phyloP scores from a whole-genome alignment of 2,888 invertebrate genomes.

The Lottia scabra region DNA sequence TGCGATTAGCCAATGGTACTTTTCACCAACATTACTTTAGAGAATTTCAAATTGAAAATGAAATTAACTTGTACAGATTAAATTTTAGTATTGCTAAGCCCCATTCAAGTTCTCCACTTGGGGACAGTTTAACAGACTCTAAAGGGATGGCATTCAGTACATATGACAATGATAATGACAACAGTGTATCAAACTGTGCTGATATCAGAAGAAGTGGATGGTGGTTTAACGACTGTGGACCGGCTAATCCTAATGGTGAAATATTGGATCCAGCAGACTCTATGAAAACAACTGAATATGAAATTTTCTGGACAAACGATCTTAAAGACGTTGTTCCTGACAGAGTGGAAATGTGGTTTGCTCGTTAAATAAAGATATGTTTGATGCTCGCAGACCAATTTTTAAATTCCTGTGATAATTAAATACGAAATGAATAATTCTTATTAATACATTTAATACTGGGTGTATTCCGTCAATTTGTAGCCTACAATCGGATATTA shows the following conservation, averaged over 20 bases:
- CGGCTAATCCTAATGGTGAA: constrained; percentile 11
- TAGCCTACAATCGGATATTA: too few relatives aligned
- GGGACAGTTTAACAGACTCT: background rate
- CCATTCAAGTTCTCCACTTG: background rate
- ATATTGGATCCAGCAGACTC: background rate
- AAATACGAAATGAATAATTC: too few relatives aligned
- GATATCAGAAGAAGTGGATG: background rate
- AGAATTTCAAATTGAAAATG: constrained; percentile 7
- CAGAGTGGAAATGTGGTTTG: background rate
- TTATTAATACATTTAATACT: too few relatives aligned
- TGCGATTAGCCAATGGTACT: background rate
- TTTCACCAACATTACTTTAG: background rate
- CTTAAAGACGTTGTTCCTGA: background rate
- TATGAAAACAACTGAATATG: background rate
- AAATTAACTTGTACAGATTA: background rate
- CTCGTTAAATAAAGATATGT: background rate
- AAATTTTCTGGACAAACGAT: background rate
- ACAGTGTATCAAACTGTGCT: constrained; percentile 3
- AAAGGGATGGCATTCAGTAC: background rate
- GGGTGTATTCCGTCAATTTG: too few relatives aligned
- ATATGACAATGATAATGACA: background rate
- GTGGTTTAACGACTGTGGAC: constrained; percentile 13
- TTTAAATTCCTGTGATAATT: too few relatives aligned
- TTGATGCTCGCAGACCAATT: too few relatives aligned
- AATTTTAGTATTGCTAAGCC: background rate